Conservation (phyloP, 2,113 vertebrate species). For the Cyprinus carpio region DNA sequence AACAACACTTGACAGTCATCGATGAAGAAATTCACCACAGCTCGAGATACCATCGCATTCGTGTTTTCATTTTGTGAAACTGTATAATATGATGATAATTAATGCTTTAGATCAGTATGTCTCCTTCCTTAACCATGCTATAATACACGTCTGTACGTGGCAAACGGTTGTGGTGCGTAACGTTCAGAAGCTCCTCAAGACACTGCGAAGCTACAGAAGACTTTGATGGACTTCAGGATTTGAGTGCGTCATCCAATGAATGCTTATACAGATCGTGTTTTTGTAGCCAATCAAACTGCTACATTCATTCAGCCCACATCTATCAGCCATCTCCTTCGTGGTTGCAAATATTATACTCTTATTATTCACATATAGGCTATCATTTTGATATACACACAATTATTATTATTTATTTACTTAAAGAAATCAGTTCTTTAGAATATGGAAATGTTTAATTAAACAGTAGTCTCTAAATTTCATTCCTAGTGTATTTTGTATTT, state of each 20-base stretch:
- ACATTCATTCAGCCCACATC: not conserved
- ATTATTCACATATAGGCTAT: not conserved
- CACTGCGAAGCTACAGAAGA: not conserved
- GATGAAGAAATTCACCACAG: not conserved
- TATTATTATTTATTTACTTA: not conserved
- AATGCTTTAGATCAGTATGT: not conserved
- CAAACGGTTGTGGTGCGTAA: not conserved
- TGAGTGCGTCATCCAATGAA: constrained; percentile 2
- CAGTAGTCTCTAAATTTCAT: not conserved
- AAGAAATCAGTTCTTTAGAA: not conserved
- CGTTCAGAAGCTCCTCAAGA: not conserved
- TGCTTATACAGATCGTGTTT: not conserved
- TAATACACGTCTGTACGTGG: no score
- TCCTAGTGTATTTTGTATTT: no score
- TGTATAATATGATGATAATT: not conserved
- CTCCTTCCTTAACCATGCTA: not conserved
- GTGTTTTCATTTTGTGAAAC: not conserved
- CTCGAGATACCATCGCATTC: no score
- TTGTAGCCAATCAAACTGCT: not conserved
- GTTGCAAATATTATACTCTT: not conserved
- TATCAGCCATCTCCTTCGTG: not conserved
- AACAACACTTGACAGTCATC: constrained; percentile 18
- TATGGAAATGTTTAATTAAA: not conserved
- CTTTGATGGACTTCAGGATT: not conserved
- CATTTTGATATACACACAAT: not conserved